Conservation (phyloP, 2,797 vertebrate species). For the Sebastes jordani region DNA sequence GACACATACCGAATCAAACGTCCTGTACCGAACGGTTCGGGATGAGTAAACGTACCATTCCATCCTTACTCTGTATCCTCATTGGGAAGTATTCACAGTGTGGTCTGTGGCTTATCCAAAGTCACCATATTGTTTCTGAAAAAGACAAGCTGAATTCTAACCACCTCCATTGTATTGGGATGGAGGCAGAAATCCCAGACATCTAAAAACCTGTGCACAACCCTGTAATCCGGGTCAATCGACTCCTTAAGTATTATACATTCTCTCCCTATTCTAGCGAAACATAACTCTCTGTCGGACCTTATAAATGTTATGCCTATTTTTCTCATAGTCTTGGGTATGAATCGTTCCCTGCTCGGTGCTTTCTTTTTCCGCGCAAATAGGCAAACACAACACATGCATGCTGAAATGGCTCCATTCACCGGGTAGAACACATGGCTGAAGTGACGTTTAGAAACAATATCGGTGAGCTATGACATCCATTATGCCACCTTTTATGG, state of each 20-base stretch:
- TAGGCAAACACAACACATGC: neutral
- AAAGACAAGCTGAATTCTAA: neutral
- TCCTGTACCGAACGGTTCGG: too few species aligned
- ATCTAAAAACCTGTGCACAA: neutral
- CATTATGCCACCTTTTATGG: slow-evolving; percentile 43
- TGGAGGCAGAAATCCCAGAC: neutral
- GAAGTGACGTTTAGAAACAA: slow-evolving; percentile 24
- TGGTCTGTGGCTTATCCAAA: too few species aligned
- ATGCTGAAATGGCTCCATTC: slow-evolving; percentile 8
- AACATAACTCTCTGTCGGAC: neutral
- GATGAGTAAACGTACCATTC: too few species aligned
- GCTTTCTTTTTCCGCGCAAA: neutral
- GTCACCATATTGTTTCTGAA: neutral
- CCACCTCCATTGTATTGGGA: neutral
- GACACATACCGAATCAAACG: too few species aligned
- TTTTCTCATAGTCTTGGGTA: neutral
- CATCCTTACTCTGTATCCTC: accelerated
- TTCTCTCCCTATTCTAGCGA: neutral
- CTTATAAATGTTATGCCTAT: neutral
- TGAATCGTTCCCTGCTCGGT: neutral
- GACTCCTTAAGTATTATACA: neutral
- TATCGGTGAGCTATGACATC: slow-evolving; percentile 42
- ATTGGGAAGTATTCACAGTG: too few species aligned
- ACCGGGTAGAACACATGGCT: slow-evolving; percentile 25
- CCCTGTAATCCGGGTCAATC: neutral